These are phyloP conservation scores for Pachyuromys duprasi DNA, from an alignment of 2,797 vertebrate species.

Conservation along the genomic window DNA sequence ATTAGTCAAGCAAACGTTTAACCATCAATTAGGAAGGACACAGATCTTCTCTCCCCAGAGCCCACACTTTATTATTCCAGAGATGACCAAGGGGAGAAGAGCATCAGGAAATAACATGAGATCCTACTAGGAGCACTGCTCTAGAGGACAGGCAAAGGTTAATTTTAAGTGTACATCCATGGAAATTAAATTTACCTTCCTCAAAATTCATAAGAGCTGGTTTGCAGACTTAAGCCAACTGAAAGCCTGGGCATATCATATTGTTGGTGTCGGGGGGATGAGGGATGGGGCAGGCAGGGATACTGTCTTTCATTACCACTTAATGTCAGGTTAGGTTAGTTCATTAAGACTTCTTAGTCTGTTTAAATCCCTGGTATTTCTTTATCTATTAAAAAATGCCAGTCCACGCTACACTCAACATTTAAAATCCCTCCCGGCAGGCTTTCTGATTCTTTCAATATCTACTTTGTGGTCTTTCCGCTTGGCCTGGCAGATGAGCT, in stretches of 20 bases:
- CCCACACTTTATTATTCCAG: slow-evolving; percentile 44
- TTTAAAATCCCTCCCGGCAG: not conserved
- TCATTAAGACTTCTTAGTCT: slow-evolving; percentile 62
- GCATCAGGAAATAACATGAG: slow-evolving; percentile 55
- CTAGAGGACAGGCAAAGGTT: slow-evolving; percentile 71
- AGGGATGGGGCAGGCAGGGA: not conserved
- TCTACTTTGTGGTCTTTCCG: not conserved
- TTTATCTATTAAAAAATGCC: not conserved
- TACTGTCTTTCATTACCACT: slow-evolving; percentile 70
- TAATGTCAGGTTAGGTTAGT: slow-evolving; percentile 73
- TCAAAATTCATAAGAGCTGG: slow-evolving; percentile 77
- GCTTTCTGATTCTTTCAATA: not conserved
- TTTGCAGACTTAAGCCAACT: slow-evolving; percentile 77
- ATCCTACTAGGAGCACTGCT: slow-evolving; percentile 65
- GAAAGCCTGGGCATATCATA: slow-evolving; percentile 58
- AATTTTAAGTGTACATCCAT: slow-evolving; percentile 75
- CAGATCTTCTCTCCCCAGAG: slow-evolving; percentile 43
- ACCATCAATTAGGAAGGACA: slow-evolving; percentile 84
- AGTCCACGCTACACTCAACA: not conserved
- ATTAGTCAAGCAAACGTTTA: slow-evolving; percentile 82
- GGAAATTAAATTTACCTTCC: slow-evolving; percentile 72
- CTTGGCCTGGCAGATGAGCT: not conserved
- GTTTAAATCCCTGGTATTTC: slow-evolving; percentile 41
- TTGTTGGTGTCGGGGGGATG: not conserved
- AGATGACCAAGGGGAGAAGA: slow-evolving; percentile 69